Evolutionary conservation across 2,888 invertebrate genomes (phyloP).

Genomic region (Argyra leucocephala): DNA sequence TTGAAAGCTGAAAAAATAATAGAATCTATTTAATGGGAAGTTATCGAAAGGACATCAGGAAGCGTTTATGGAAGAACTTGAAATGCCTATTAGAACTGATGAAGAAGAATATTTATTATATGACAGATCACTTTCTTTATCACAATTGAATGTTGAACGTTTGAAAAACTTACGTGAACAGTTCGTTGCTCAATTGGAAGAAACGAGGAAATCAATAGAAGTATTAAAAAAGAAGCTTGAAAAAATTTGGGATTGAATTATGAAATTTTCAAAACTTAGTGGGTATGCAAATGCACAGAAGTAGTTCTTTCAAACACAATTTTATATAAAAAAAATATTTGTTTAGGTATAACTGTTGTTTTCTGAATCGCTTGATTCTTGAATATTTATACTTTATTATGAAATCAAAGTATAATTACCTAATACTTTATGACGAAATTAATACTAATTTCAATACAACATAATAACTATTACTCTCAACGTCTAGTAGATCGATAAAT

Average conservation of each 20-base stretch:
- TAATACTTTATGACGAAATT: no score
- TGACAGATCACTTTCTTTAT: constrained; percentile 49
- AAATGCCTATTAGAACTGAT: constrained; percentile 31
- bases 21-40: constrained; percentile 41
- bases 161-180: constrained; percentile 50
- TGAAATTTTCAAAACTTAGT: constrained; percentile 49
- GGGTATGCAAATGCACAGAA: no score
- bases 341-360: no score
- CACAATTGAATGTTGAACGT: constrained; percentile 53
- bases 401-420: no score
- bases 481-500: no score
- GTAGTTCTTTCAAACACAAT: no score
- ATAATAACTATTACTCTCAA: no score
- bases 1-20: constrained; percentile 52
- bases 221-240: constrained; percentile 55
- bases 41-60: constrained; percentile 41
- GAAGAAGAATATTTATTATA: constrained; percentile 38
- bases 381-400: no score
- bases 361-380: no score
- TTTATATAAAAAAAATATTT: no score
- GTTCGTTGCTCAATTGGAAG: constrained; percentile 49
- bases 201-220: constrained; percentile 50
- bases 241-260: constrained; percentile 64
- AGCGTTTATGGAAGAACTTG: constrained; percentile 37
- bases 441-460: no score